Base-by-base conservation (phyloP, 2,888 invertebrate genomes). In the Auanema freiburgensis region DNA sequence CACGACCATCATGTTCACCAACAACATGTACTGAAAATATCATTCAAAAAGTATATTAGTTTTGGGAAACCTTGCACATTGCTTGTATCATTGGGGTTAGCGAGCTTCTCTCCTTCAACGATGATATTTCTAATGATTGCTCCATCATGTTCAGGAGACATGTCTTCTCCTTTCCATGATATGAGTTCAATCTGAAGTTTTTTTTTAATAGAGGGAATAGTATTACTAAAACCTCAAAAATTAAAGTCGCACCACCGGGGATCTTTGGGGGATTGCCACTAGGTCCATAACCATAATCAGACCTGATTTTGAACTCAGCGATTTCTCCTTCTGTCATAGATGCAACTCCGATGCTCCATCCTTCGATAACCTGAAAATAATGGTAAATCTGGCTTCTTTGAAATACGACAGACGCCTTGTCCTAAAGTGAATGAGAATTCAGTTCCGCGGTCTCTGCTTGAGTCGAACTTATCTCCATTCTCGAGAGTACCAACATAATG, bases 391-490 rank as follows among this genome's bases (percentile, higher is more conserved):
- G 10, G 18, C n/a, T 42, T 0, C 6, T 42, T 16, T 11, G 11
- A 6, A 41, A 6, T 12, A 40, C n/a, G 11, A 40, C n/a, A 40
- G 4, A 14, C 14, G 90, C 93, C 91, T 89, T 90, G 90, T 67
- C 93, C 93, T 53, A 97, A 86, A 72, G 88, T 88, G 84, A 97
- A 97, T 79, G 90, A 88, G 83, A 98, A 97, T 0, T 91, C 90
- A 67, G 91, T 89, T 68, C 89, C 89, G 65, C 92, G 88, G 76
- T 91, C 91, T 74, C 89, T 88, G 84, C 93, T 94, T 0, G 93
- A 92, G 85, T 97, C 97, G 84, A 97, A 96, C 83, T 91, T 89
- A 2, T 90, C 90, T 44, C 96, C 96, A 85, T 93, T 91, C 40
- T 78, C 73, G 40, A 96, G 87, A 1, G 90, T 91, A 40, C 96